These are phyloP conservation scores for Axea sp. DNA, from an alignment of 2,888 invertebrate species.

Conservation along the genomic window DNA sequence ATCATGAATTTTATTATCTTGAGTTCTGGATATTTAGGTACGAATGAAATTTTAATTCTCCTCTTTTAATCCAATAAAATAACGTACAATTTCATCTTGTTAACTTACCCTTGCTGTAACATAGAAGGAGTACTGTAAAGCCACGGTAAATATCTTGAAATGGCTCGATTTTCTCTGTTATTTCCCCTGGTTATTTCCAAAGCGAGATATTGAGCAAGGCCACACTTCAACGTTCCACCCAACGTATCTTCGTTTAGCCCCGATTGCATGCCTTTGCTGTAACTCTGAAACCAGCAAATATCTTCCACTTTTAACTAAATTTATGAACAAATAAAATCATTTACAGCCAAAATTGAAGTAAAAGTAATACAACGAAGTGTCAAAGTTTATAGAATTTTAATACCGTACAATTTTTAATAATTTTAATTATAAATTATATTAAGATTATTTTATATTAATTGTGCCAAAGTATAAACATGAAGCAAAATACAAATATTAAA, in stretches of 20 bases:
- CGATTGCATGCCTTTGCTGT: slow-evolving; percentile 85
- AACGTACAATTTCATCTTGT: slow-evolving; percentile 31
- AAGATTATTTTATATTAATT: no score
- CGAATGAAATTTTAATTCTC: slow-evolving; percentile 3
- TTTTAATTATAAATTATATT: no score
- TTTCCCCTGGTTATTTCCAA: slow-evolving; percentile 95
- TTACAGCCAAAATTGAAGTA: neutral
- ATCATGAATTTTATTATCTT: no score
- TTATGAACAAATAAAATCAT: neutral
- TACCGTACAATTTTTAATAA: neutral
- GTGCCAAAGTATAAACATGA: no score
- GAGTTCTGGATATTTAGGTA: no score
- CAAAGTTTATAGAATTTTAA: no score
- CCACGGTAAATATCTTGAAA: slow-evolving; percentile 93
- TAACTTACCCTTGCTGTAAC: slow-evolving; percentile 87
- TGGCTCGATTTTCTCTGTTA: slow-evolving; percentile 89
- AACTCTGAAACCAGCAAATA: slow-evolving; percentile 80
- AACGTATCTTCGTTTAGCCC: slow-evolving; percentile 96
- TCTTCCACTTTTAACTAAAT: slow-evolving; percentile 5
- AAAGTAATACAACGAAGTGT: no score
- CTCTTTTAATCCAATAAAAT: slow-evolving; percentile 1
- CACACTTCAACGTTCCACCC: slow-evolving; percentile 97
- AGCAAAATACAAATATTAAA: no score
- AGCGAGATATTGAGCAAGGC: slow-evolving; percentile 95
- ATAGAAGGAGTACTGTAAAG: slow-evolving; percentile 89